Evolutionary conservation across 2,113 vertebrate genomes (phyloP).

Genomic region (Scolopax mira): DNA sequence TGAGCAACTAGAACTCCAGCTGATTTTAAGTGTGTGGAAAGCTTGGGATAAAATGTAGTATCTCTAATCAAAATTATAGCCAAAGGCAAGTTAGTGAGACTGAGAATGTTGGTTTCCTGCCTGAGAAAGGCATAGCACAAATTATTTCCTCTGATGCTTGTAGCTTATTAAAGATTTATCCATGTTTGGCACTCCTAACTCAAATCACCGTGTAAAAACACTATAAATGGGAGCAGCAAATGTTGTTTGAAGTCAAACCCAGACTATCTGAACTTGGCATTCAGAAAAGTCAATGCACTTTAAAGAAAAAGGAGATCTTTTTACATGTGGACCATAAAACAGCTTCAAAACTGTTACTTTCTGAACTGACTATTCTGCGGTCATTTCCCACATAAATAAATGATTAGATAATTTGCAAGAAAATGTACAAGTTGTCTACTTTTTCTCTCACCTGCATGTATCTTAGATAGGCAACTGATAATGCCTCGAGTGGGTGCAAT

Average conservation of each 20-base stretch:
- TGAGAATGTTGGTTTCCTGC: neutral
- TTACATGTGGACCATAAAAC: neutral
- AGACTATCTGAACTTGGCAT: neutral
- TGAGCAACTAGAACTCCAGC: neutral
- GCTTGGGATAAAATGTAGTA: neutral
- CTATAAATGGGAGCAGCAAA: neutral
- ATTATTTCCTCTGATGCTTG: neutral
- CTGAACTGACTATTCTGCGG: neutral
- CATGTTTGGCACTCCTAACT: neutral
- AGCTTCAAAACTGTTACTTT: neutral
- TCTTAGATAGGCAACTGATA: neutral
- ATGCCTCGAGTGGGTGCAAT: neutral
- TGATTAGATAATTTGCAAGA: neutral
- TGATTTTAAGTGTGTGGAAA: neutral
- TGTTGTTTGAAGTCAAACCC: neutral
- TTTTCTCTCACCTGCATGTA: neutral
- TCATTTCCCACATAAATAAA: slow-evolving; percentile 2
- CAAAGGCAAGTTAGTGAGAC: neutral
- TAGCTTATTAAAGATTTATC: slow-evolving; percentile 36
- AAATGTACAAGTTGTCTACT: neutral
- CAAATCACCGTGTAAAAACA: neutral
- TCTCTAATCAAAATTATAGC: neutral
- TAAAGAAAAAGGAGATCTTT: neutral
- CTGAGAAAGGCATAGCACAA: neutral
- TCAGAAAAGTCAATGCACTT: neutral